A percentile compares a stretch with the other conserved stretches of the same genome.
Conservation (phyloP, 2,888 invertebrate species). For the Diplolepis rosae region DNA sequence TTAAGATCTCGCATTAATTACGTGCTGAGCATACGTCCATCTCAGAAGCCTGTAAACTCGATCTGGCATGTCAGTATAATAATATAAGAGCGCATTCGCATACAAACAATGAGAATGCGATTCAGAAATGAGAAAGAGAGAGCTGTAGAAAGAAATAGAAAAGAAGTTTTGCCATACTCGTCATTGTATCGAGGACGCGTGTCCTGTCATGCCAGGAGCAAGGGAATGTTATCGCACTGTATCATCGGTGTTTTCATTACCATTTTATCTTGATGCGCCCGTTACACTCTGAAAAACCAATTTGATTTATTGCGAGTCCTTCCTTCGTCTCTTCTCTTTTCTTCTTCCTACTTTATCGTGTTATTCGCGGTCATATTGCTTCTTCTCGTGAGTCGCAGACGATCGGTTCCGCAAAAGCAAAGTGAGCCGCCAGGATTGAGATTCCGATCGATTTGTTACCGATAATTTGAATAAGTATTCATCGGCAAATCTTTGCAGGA, state of each 20-base stretch:
- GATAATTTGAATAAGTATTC: slow-evolving; percentile 21
- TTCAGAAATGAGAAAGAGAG: slow-evolving; percentile 41
- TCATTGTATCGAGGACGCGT: slow-evolving; percentile 59
- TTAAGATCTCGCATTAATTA: slow-evolving; percentile 61
- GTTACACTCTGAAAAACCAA: slow-evolving; percentile 61
- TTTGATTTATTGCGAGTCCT: slow-evolving; percentile 66
- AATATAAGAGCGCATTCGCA: slow-evolving; percentile 50
- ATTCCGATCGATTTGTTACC: slow-evolving; percentile 27
- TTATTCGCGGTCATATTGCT: slow-evolving; percentile 33
- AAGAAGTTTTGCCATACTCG: slow-evolving; percentile 45
- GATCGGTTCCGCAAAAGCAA: slow-evolving; percentile 31
- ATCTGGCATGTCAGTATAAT: slow-evolving; percentile 44
- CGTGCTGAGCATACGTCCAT: slow-evolving; percentile 48
- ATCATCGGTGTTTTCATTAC: slow-evolving; percentile 71
- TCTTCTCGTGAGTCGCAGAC: neutral
- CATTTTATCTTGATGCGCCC: slow-evolving; percentile 63
- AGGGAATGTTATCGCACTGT: slow-evolving; percentile 70
- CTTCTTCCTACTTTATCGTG: slow-evolving; percentile 38
- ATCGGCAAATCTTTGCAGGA: neutral
- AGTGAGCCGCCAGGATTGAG: slow-evolving; percentile 25
- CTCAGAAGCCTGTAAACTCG: neutral
- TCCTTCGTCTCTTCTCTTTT: slow-evolving; percentile 26
- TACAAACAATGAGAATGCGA: slow-evolving; percentile 53
- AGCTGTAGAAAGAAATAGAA: slow-evolving; percentile 12
- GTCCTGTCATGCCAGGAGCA: slow-evolving; percentile 59